Evolutionary conservation across 2,888 invertebrate species (phyloP).

Genomic region (Caenorhabditis afra): DNA sequence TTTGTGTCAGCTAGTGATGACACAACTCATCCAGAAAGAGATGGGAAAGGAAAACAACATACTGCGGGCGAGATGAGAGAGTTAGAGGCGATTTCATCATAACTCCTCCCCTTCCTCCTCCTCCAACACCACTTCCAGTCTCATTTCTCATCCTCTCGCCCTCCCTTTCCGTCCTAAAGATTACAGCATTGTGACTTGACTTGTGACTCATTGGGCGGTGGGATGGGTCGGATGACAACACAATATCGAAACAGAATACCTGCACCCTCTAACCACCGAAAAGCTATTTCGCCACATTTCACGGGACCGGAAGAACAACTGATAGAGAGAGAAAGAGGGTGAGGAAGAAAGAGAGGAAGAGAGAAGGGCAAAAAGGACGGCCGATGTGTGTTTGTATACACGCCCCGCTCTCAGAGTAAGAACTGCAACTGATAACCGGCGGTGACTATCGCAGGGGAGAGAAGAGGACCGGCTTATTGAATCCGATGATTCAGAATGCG

Average conservation of each 20-base stretch:
- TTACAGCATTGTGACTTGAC: slow-evolving; percentile 53
- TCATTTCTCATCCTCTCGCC: background rate
- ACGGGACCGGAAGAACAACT: slow-evolving; percentile 42
- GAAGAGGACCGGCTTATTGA: too few relatives aligned
- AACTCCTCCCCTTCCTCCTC: slow-evolving; percentile 1
- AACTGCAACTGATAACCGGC: too few relatives aligned
- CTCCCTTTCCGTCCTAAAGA: slow-evolving; percentile 11
- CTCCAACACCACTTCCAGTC: background rate
- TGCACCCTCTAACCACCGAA: too few relatives aligned
- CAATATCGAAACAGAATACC: slow-evolving; percentile 31
- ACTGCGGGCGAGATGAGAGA: too few relatives aligned
- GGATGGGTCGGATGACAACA: slow-evolving; percentile 37
- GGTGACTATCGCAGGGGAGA: too few relatives aligned
- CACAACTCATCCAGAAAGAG: too few relatives aligned
- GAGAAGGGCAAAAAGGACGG: background rate
- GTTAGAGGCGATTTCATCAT: background rate
- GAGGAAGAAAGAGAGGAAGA: background rate
- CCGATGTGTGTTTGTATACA: background rate
- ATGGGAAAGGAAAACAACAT: too few relatives aligned
- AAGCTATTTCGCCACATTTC: background rate
- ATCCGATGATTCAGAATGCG: too few relatives aligned
- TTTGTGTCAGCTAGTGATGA: too few relatives aligned
- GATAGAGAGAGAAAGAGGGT: slow-evolving; percentile 14
- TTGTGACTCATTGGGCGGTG: slow-evolving; percentile 29
- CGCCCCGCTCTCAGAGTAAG: too few relatives aligned